phyloP scores from a whole-genome alignment of 2,888 invertebrate species.

The Cataglyphis cursor region DNA sequence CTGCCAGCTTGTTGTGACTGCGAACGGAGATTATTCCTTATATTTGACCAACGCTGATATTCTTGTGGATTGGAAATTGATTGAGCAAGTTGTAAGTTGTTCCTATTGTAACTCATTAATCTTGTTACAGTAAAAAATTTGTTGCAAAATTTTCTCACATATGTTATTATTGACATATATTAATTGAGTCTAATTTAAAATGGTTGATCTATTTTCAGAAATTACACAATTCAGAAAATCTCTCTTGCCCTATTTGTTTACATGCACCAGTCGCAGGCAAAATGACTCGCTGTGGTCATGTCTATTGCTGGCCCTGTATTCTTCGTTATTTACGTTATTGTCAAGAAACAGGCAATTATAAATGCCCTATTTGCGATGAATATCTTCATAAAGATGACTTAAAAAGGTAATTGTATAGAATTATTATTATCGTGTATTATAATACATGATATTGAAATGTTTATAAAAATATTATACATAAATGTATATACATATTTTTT shows the following conservation, averaged over 20 bases:
- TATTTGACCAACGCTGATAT: constrained; percentile 95
- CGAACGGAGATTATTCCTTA: constrained; percentile 92
- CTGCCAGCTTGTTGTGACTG: constrained; percentile 98
- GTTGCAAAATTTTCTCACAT: not conserved
- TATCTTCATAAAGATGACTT: constrained; percentile 93
- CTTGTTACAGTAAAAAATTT: not conserved
- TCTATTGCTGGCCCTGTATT: constrained; percentile 98
- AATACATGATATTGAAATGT: not conserved
- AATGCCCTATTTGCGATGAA: constrained; percentile 97
- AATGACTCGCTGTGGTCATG: constrained; percentile 97
- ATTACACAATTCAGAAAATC: constrained; percentile 90
- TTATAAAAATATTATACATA: not conserved
- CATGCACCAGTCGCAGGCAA: constrained; percentile 95
- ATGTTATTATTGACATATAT: not conserved
- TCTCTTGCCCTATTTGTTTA: constrained; percentile 97
- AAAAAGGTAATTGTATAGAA: constrained; percentile 90
- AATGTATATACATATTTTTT: constrained; percentile 34
- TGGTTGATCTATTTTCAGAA: constrained; percentile 86
- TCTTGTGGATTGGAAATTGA: constrained; percentile 95
- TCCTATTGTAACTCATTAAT: constrained; percentile 84
- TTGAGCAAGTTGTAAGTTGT: constrained; percentile 97
- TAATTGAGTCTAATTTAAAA: constrained; percentile 27
- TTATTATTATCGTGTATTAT: not conserved
- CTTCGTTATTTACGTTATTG: constrained; percentile 96
- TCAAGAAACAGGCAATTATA: constrained; percentile 91